A percentile compares a stretch with the other conserved stretches of the same genome.
Conservation (phyloP, 2,113 vertebrate species). For the Copsychus sechellarum region DNA sequence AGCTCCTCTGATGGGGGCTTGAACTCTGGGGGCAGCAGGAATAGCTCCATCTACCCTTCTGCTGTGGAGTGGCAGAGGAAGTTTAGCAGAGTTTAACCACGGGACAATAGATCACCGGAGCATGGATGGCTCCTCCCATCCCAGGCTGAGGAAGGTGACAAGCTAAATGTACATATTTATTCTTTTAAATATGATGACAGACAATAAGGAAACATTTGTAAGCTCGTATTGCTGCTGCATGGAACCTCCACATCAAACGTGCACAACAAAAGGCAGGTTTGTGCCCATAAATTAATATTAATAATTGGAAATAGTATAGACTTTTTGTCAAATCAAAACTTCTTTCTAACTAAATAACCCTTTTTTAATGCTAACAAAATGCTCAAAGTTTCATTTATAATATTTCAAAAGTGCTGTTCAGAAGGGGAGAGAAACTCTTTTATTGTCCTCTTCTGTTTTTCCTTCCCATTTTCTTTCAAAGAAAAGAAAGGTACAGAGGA, state of each 20-base stretch:
- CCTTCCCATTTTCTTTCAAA: background rate
- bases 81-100: background rate
- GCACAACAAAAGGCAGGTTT: background rate
- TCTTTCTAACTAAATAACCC: background rate
- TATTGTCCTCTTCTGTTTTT: background rate
- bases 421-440: background rate
- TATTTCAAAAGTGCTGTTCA: background rate
- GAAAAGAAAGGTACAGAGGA: background rate
- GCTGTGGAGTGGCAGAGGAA: background rate
- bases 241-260: background rate
- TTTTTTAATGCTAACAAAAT: background rate
- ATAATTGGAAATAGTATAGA: background rate
- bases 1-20: constrained; percentile 24
- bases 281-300: background rate
- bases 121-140: background rate
- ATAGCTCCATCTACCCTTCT: background rate
- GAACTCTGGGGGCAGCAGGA: background rate
- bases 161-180: background rate
- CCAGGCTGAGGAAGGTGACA: background rate
- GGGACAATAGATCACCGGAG: background rate
- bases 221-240: background rate
- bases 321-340: background rate
- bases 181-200: background rate
- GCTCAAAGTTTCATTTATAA: background rate
- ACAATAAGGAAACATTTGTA: background rate